Evolutionary conservation across 2,113 vertebrate genomes (phyloP).

Genomic region (Myiagra hebetior): DNA sequence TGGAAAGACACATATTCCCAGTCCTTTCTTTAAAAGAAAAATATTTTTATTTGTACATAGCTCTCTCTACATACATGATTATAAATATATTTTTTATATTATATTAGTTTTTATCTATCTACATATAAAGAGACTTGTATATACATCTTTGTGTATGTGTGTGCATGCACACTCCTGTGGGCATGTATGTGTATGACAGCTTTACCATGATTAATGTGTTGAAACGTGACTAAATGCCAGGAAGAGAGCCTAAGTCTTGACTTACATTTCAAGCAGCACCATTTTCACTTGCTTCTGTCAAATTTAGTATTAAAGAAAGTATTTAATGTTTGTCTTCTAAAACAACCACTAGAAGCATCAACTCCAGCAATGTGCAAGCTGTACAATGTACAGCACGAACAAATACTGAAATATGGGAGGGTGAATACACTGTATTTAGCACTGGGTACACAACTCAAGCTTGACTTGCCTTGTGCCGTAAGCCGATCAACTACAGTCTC

Average conservation of each 20-base stretch:
- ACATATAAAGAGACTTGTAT: background rate
- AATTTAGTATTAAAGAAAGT: background rate
- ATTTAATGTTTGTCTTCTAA: background rate
- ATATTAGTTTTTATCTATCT: background rate
- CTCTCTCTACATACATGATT: background rate
- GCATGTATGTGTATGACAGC: background rate
- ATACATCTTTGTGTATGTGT: background rate
- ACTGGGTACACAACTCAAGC: background rate
- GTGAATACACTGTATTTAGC: background rate
- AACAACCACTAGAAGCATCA: background rate
- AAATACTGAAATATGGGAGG: background rate
- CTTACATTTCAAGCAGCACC: background rate
- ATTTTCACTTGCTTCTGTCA: background rate
- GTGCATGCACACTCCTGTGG: background rate
- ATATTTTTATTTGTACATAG: background rate
- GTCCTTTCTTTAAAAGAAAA: background rate
- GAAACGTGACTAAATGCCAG: background rate
- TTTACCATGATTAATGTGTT: background rate
- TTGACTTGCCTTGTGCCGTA: constrained; percentile 78
- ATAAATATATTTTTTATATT: background rate
- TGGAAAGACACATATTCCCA: background rate
- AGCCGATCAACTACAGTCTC: constrained; percentile 75
- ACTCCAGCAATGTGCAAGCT: background rate
- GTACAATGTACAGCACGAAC: background rate
- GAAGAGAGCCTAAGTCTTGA: background rate